A percentile compares a stretch with the other conserved stretches of the same genome.
Evolutionary conservation across 2,888 invertebrate genomes (phyloP).

Genomic region (Ormyrus rosae): DNA sequence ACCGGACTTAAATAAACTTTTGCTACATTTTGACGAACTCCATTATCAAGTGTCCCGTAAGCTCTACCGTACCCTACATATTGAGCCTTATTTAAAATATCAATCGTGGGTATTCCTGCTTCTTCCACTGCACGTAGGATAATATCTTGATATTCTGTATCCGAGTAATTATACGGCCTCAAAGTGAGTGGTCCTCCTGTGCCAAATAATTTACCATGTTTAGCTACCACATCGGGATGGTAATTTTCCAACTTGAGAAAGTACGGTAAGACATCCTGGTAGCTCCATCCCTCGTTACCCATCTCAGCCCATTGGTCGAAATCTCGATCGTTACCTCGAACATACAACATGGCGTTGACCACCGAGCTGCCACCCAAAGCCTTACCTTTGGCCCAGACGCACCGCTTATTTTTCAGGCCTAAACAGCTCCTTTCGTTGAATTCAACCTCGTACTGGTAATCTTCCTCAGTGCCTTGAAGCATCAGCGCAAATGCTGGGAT

Average conservation of each 20-base stretch:
- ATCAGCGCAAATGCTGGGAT: slow-evolving; percentile 73
- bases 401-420: slow-evolving; percentile 69
- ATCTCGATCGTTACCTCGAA: slow-evolving; percentile 81
- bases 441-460: slow-evolving; percentile 77
- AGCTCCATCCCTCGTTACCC: slow-evolving; percentile 82
- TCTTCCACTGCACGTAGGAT: slow-evolving; percentile 76
- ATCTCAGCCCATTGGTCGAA: slow-evolving; percentile 81
- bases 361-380: slow-evolving; percentile 82
- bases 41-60: slow-evolving; percentile 75
- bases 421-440: slow-evolving; percentile 73
- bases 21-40: slow-evolving; percentile 74
- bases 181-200: slow-evolving; percentile 77
- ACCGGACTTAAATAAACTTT: slow-evolving; percentile 75
- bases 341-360: slow-evolving; percentile 82
- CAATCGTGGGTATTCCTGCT: slow-evolving; percentile 73
- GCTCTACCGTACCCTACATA: slow-evolving; percentile 77
- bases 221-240: slow-evolving; percentile 65
- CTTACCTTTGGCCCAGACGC: slow-evolving; percentile 80
- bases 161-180: slow-evolving; percentile 70
- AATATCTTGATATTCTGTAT: slow-evolving; percentile 70
- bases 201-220: slow-evolving; percentile 73
- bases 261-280: slow-evolving; percentile 74
- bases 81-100: slow-evolving; percentile 73
- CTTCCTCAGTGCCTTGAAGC: slow-evolving; percentile 70
- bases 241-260: slow-evolving; percentile 67